Evolutionary conservation across 2,888 invertebrate genomes (phyloP).

Genomic region (Tinea trinotella): DNA sequence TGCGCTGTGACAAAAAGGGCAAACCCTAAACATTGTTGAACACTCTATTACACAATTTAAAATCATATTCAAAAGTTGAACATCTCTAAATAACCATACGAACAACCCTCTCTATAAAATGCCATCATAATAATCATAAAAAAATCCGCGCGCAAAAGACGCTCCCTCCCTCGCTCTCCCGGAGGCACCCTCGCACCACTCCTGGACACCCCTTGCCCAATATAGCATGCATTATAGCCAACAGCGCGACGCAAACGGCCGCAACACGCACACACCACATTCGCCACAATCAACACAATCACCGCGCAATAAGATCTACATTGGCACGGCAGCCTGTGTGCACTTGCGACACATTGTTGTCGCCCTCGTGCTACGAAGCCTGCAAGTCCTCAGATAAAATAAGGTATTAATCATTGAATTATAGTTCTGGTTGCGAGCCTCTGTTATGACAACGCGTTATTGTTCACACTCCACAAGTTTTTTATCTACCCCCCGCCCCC

Average conservation of each 20-base stretch:
- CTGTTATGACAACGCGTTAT: constrained; percentile 70
- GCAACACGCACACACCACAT: neutral
- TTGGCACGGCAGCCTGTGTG: neutral
- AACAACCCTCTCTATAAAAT: constrained; percentile 4
- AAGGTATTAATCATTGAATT: constrained; percentile 71
- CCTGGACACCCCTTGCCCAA: neutral
- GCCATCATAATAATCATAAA: neutral
- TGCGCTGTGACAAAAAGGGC: no score
- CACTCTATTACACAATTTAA: constrained; percentile 69
- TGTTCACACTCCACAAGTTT: constrained; percentile 65
- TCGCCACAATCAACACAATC: neutral
- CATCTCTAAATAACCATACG: constrained; percentile 26
- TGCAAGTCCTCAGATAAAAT: constrained; percentile 66
- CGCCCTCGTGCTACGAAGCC: constrained; percentile 26
- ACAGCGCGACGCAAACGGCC: neutral
- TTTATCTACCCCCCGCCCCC: constrained; percentile 61
- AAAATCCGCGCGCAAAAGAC: constrained; percentile 7
- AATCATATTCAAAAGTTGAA: constrained; percentile 67
- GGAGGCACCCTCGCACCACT: neutral
- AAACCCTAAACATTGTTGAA: constrained; percentile 19
- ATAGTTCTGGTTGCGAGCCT: constrained; percentile 48
- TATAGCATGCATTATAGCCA: constrained; percentile 6
- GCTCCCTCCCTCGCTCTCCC: neutral
- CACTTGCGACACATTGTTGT: neutral
- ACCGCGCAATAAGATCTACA: neutral